A percentile compares a stretch with the other conserved stretches of the same genome.
Evolutionary conservation across 1,140 invertebrate genomes (phyloP).

Genomic region (Hypsibius dujardini): DNA sequence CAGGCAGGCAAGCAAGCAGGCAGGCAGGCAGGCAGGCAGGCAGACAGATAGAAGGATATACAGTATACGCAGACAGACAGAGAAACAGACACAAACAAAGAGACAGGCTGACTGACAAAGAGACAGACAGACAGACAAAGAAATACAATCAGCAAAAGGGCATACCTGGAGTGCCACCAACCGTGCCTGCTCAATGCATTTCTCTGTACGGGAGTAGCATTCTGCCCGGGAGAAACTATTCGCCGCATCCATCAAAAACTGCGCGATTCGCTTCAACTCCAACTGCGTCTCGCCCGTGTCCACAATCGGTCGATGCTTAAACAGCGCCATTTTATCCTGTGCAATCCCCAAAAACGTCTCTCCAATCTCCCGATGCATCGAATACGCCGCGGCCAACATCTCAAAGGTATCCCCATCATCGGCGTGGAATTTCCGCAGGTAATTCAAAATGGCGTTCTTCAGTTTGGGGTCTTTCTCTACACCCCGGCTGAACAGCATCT

Average conservation of each 20-base stretch:
- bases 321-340: background rate
- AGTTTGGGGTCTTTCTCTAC: background rate
- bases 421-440: background rate
- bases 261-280: background rate
- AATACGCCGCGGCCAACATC: conserved; percentile 4
- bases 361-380: background rate
- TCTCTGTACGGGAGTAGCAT: background rate
- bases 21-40: no score
- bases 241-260: background rate
- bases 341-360: background rate
- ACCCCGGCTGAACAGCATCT: background rate
- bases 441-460: background rate
- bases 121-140: no score
- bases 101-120: no score
- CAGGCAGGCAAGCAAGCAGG: no score
- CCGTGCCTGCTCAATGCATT: background rate
- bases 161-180: no score
- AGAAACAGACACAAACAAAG: no score
- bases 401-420: background rate
- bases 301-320: conserved; percentile 1
- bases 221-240: background rate
- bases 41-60: no score
- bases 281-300: background rate
- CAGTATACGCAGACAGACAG: no score
- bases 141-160: no score